These are phyloP conservation scores for Laticauda colubrina DNA, from an alignment of 2,113 vertebrate genomes.

Conservation along the genomic window DNA sequence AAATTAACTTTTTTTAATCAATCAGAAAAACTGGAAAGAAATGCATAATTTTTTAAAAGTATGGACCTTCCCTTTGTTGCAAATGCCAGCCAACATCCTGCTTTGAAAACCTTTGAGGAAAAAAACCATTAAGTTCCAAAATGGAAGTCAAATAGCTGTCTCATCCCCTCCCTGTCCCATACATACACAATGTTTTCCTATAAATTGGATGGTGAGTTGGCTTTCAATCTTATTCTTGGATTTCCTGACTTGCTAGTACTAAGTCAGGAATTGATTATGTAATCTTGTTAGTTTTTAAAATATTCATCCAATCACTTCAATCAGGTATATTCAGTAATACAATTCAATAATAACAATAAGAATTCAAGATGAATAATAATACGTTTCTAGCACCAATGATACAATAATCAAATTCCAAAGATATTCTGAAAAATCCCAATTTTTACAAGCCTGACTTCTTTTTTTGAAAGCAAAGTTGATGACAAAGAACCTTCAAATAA, in stretches of 20 bases:
- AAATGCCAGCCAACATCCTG: neutral
- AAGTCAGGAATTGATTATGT: neutral
- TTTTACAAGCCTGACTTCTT: neutral
- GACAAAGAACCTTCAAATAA: neutral
- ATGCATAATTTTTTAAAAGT: neutral
- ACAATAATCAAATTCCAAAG: neutral
- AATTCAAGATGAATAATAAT: neutral
- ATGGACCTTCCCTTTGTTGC: neutral
- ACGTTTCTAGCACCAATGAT: too few species aligned
- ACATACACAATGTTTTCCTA: neutral
- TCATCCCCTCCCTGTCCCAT: too few species aligned
- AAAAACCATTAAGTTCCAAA: neutral
- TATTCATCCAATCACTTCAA: neutral
- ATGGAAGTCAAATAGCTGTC: neutral
- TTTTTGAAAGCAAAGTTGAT: neutral
- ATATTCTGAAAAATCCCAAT: neutral
- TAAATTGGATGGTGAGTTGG: neutral
- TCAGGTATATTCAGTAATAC: neutral
- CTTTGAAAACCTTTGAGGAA: neutral
- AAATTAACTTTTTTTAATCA: neutral
- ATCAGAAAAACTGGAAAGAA: neutral
- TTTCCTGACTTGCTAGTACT: too few species aligned
- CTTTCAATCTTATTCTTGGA: neutral
- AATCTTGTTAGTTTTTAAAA: neutral
- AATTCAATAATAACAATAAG: neutral